These are phyloP conservation scores for Eleutherodactylus coqui DNA, from an alignment of 2,797 vertebrate genomes.

Conservation along the genomic window DNA sequence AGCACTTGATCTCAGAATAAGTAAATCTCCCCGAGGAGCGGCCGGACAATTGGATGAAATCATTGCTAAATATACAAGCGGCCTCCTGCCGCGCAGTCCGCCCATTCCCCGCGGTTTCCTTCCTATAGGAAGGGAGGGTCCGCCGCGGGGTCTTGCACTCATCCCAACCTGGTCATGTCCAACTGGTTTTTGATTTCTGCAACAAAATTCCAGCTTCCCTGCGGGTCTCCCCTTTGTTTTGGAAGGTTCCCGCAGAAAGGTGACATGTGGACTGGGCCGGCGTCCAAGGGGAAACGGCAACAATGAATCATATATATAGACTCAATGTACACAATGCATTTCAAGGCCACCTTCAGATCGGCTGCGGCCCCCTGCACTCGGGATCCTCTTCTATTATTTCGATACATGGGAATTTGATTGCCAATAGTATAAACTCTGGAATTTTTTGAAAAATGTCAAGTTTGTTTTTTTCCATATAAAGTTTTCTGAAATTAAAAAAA, in stretches of 20 bases:
- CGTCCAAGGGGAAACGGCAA: conserved; percentile 66
- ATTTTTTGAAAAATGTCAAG: too few species aligned
- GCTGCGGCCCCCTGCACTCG: too few species aligned
- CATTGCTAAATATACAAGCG: conserved; percentile 37
- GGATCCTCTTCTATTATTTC: too few species aligned
- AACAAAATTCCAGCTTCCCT: conserved; percentile 67
- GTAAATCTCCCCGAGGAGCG: background rate
- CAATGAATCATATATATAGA: conserved; percentile 24
- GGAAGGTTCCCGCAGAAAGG: conserved; percentile 79
- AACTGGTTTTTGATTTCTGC: conserved; percentile 67
- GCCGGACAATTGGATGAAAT: background rate
- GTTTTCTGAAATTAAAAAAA: too few species aligned
- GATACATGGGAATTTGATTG: too few species aligned
- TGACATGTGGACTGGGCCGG: conserved; percentile 67
- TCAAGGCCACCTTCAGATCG: too few species aligned
- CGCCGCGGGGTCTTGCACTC: conserved; percentile 37
- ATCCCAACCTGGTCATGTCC: conserved; percentile 43
- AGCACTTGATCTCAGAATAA: background rate
- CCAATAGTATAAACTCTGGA: too few species aligned
- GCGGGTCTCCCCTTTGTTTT: conserved; percentile 70
- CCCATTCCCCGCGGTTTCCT: conserved; percentile 50
- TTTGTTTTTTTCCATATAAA: too few species aligned
- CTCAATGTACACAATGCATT: background rate
- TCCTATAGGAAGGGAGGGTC: conserved; percentile 61
- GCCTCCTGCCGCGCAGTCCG: background rate